Conservation (phyloP, 2,113 vertebrate species). For the Galeopterus variegatus region DNA sequence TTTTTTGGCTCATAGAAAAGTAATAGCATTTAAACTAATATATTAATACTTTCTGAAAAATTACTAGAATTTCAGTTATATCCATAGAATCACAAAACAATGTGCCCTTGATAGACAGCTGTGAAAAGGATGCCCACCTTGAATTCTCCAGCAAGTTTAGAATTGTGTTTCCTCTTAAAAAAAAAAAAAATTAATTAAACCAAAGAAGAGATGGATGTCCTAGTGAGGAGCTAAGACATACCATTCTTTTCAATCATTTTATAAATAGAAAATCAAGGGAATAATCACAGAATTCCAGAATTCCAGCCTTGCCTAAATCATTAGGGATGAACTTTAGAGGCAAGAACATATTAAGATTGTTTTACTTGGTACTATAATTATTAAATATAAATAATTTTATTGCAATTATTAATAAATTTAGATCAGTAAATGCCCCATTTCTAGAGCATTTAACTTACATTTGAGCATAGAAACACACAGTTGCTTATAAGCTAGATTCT, state of each 20-base stretch:
- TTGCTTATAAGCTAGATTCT: slow-evolving; percentile 1
- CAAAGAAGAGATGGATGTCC: background rate
- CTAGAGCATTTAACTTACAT: background rate
- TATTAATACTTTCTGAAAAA: background rate
- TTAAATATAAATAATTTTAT: slow-evolving; percentile 12
- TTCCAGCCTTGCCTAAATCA: background rate
- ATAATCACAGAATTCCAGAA: background rate
- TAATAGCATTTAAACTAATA: background rate
- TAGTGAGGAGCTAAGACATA: background rate
- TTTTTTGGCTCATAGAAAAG: background rate
- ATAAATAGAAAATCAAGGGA: slow-evolving; percentile 29
- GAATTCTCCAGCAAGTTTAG: background rate
- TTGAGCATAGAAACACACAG: background rate
- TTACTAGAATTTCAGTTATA: background rate
- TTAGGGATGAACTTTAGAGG: background rate
- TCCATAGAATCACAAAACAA: background rate
- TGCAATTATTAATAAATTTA: background rate
- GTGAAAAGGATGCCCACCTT: background rate
- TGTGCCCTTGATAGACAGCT: background rate
- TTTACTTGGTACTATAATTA: background rate
- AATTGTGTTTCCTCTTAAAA: background rate
- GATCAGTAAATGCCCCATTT: background rate
- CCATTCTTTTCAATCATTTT: slow-evolving; percentile 40
- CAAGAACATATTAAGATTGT: background rate
- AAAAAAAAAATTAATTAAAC: background rate